Base-by-base conservation (phyloP, 1,140 invertebrate species). In the Sycobia sp. region DNA sequence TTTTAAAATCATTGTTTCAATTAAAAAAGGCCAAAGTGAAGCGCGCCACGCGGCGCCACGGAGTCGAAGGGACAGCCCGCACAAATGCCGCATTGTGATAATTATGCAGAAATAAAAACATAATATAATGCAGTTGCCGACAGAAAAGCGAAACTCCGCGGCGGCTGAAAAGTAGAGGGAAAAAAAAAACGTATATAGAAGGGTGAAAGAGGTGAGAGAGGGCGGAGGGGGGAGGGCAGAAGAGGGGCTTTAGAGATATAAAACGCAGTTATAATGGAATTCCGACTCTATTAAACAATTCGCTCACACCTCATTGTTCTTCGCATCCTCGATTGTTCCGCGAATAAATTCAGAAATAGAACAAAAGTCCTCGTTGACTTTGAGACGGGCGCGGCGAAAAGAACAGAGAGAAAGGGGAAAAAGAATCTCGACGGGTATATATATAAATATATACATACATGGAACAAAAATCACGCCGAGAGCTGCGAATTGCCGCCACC, bases 241-340 rank as follows among this genome's bases (percentile, higher is more conserved):
- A n/a, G n/a, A n/a, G n/a, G n/a, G n/a, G n/a, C n/a, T n/a, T n/a
- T n/a, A n/a, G n/a, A n/a, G n/a, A n/a, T n/a, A n/a, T n/a, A n/a
- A n/a, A n/a, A n/a, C n/a, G n/a, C n/a, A n/a, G n/a, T n/a, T n/a
- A n/a, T n/a, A n/a, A n/a, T n/a, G n/a, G n/a, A n/a, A n/a, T n/a
- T n/a, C n/a, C n/a, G n/a, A n/a, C 16, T 62, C 25, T 49, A 61
- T 55, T 49, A 62, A n/a, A 55, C 32, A 55, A 55, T 62, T 22
- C 13, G 32, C 51, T 46, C 38, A 18, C 29, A 23, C n/a, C 34
- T 62, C 22, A 55, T 62, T 55, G 53, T 62, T 9, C 13, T 13
- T 9, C 13, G 14, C n/a, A 49, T 18, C 8, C 1, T 23, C 14
- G 32, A 49, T 58, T 38, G 38, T 55, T 32, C 29, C 38, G 9